phyloP scores from a whole-genome alignment of 2,888 invertebrate species.

The Acanthopleura granulata region DNA sequence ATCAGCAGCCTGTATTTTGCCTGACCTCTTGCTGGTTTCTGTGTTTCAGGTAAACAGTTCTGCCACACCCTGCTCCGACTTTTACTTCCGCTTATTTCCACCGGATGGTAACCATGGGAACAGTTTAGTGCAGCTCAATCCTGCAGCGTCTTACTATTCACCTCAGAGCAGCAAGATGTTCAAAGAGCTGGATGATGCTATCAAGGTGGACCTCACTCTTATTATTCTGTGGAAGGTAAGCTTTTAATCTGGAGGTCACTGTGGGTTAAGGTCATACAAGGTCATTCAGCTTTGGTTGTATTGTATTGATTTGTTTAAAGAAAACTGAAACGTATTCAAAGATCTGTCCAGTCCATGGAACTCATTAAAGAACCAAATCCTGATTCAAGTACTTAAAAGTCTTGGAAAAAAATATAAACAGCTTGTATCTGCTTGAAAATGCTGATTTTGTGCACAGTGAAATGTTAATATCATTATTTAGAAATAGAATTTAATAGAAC shows the following conservation, averaged over 20 bases:
- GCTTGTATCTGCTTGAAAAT: too few species aligned
- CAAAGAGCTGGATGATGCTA: slow-evolving; percentile 50
- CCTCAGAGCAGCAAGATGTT: slow-evolving; percentile 13
- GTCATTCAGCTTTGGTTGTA: too few species aligned
- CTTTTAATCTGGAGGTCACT: neutral
- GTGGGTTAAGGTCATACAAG: too few species aligned
- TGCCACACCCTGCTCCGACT: slow-evolving; percentile 64
- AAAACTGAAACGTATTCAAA: too few species aligned
- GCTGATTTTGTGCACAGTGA: too few species aligned
- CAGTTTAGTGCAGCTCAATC: neutral
- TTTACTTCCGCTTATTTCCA: slow-evolving; percentile 54
- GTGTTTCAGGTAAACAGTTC: slow-evolving; percentile 57
- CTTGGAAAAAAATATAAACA: too few species aligned
- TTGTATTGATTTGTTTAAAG: too few species aligned
- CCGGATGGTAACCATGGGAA: neutral
- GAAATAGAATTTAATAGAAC: too few species aligned
- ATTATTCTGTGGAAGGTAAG: slow-evolving; percentile 64
- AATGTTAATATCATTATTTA: too few species aligned
- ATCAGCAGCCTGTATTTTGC: neutral
- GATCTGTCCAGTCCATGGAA: too few species aligned
- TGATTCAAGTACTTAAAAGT: too few species aligned
- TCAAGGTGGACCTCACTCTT: slow-evolving; percentile 57
- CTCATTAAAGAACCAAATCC: too few species aligned
- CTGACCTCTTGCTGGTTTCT: slow-evolving; percentile 12
- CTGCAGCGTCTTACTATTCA: neutral